Evolutionary conservation across 2,797 vertebrate genomes (phyloP).

Genomic region (Gobionotothen gibberifrons): DNA sequence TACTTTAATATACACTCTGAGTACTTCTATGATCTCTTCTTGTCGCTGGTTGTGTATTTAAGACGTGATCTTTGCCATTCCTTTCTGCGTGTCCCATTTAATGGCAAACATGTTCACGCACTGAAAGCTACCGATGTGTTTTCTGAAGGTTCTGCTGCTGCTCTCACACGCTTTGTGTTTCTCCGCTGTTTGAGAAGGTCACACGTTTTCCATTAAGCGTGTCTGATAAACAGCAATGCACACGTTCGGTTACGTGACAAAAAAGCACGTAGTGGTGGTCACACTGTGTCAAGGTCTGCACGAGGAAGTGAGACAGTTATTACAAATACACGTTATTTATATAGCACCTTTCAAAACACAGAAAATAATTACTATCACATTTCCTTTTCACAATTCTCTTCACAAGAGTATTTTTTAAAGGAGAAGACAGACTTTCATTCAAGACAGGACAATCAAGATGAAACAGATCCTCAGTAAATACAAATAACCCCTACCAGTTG

Average conservation of each 20-base stretch:
- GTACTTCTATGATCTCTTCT: too few relatives aligned
- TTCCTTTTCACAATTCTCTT: too few relatives aligned
- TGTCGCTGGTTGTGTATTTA: not conserved
- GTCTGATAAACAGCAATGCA: constrained; percentile 16
- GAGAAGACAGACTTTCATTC: too few relatives aligned
- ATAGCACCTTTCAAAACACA: too few relatives aligned
- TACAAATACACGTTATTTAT: too few relatives aligned
- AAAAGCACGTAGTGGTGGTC: constrained; percentile 5
- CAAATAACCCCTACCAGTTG: too few relatives aligned
- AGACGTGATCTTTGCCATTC: not conserved
- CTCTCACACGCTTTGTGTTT: not conserved
- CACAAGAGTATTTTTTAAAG: too few relatives aligned
- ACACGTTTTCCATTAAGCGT: constrained; percentile 53
- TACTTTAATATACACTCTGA: too few relatives aligned
- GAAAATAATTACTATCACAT: too few relatives aligned
- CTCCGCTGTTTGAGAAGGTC: constrained; percentile 65
- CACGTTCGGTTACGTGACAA: not conserved
- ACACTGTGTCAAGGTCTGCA: not conserved
- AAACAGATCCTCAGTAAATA: not conserved
- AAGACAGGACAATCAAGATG: constrained; percentile 23
- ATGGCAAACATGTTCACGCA: constrained; percentile 16
- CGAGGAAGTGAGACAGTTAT: constrained; percentile 9
- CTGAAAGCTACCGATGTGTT: constrained; percentile 50
- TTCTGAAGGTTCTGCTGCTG: constrained; percentile 26
- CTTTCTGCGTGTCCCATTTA: not conserved